Evolutionary conservation across 2,888 invertebrate genomes (phyloP), one percentile per base, ranked within the genome.

Genomic region (Torymus auratus): DNA sequence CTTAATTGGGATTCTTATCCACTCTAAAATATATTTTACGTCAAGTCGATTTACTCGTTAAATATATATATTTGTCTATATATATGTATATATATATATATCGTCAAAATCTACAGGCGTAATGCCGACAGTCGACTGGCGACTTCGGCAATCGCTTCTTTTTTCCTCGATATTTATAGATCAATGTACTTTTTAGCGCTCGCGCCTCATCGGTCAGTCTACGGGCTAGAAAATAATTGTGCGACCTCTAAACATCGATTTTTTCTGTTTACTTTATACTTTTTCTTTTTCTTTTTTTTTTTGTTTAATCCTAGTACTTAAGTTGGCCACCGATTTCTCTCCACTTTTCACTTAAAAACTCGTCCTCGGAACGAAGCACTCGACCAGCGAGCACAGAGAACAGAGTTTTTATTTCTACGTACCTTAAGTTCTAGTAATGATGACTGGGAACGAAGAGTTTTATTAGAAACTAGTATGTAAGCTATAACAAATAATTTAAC

Each of bases 351-450:
- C 69, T 71, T 14, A 41, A 62, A 60, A 81, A 81, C 81, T 82
- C 82, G 64, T 78, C 83, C 52, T 74, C 80, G 61, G 71, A 73
- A 69, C 56, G 62, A 79, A 11, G 80, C 52, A 80, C 89, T 90
- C 89, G 90, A 78, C 89, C 90, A 89, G 90, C 90, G 85, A 90
- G 88, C 84, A 75, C 77, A 62, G 62, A 64, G 62, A 76, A 56
- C 80, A 52, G 77, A 55, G 52, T 65, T 82, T 67, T 20, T 41
- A 28, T 68, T 62, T 62, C n/a, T 56, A 52, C 14, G 7, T 64
- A 69, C 14, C 41, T 64, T 53, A 52, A 69, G 2, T 17, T 79
- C 69, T 7, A 53, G 7, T 78, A 4, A 71, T 41, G 7, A 41
- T 41, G 41, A 41, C 41, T 41, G 7, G 41, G 41, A 41, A 41